Base-by-base conservation (phyloP, 2,888 invertebrate species). In the Sturmia bella region DNA sequence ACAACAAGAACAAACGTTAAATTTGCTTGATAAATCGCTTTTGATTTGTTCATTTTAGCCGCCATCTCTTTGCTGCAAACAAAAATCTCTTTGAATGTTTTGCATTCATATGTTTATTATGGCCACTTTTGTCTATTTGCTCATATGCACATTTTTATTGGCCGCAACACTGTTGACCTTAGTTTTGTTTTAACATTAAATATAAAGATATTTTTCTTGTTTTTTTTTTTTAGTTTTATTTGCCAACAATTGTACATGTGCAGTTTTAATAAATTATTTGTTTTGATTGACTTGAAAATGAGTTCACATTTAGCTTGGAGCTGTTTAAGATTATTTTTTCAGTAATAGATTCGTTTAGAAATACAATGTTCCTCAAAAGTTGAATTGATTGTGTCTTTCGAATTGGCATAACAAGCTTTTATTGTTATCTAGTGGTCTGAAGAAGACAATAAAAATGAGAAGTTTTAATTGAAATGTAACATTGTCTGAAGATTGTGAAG, bases 221-320 rank as follows among this genome's bases (percentile, higher is more conserved):
- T 19, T 48, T 24, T 39, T 57, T 15, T 13, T 27, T 45, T 11
- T 37, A 37, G 24, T 59, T 59, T 37, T 43, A 41, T 59, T 59
- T 75, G 87, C 85, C 86, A 87, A 85, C 85, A 85, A 84, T 88
- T 87, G 83, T 83, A 83, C 59, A 73, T 63, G n/a, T n/a, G 66
- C 85, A 72, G 85, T 86, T 32, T 32, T 7, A 32, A 89, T 89
- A 89, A 89, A 87, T 88, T 89, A 89, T 89, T 88, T 89, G 85
- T 87, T 88, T 89, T 89, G 89, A 89, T 89, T 89, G 88, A 88
- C 88, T 87, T 87, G 87, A 86, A 88, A 88, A 89, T 87, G 87
- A 88, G 88, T 87, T 89, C 86, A 87, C 85, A 87, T 86, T 88
- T 75, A 77, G 87, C 88, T 88, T 84, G 72, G 78, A 87, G 88